These are phyloP conservation scores for Zaprionus kolodkinae DNA, from an alignment of 1,140 invertebrate species.

Conservation along the genomic window DNA sequence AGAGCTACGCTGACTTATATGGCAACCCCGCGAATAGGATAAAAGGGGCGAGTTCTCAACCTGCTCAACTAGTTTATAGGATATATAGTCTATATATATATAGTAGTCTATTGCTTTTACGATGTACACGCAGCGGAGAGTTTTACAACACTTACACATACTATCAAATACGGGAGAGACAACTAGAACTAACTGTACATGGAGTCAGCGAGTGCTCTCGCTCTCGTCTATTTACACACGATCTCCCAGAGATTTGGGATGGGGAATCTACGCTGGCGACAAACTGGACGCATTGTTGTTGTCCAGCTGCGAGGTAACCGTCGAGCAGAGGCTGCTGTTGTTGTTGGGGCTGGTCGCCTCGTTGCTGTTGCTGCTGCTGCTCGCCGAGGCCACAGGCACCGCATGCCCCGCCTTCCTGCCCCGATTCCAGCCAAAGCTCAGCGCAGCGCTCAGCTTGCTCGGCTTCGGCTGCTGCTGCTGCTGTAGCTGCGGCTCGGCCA, in stretches of 20 bases:
- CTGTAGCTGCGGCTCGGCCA: constrained; percentile 55
- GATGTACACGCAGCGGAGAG: constrained; percentile 75
- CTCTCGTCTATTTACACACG: constrained; percentile 54
- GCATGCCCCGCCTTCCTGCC: constrained; percentile 33
- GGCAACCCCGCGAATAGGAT: constrained; percentile 19
- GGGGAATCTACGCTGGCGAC: constrained; percentile 61
- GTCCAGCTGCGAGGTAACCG: constrained; percentile 69
- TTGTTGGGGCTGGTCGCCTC: constrained; percentile 76
- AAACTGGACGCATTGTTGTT: constrained; percentile 58
- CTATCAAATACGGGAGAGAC: constrained; percentile 35
- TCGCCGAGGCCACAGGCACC: constrained; percentile 21
- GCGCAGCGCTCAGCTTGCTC: constrained; percentile 67
- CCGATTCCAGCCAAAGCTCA: constrained; percentile 78
- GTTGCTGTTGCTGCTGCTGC: constrained; percentile 33
- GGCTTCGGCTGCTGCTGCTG: constrained; percentile 46
- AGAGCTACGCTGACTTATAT: constrained; percentile 42
- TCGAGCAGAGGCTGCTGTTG: constrained; percentile 74
- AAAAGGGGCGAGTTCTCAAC: constrained; percentile 25
- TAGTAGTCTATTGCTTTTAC: constrained; percentile 70
- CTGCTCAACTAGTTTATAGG: constrained; percentile 10
- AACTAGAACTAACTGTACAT: constrained; percentile 71
- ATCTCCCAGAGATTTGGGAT: background rate
- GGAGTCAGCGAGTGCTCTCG: background rate
- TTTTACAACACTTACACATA: constrained; percentile 40
- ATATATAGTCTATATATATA: constrained; percentile 18